These are phyloP conservation scores for Galleria mellonella DNA, from an alignment of 1,140 invertebrate genomes.

Conservation along the genomic window DNA sequence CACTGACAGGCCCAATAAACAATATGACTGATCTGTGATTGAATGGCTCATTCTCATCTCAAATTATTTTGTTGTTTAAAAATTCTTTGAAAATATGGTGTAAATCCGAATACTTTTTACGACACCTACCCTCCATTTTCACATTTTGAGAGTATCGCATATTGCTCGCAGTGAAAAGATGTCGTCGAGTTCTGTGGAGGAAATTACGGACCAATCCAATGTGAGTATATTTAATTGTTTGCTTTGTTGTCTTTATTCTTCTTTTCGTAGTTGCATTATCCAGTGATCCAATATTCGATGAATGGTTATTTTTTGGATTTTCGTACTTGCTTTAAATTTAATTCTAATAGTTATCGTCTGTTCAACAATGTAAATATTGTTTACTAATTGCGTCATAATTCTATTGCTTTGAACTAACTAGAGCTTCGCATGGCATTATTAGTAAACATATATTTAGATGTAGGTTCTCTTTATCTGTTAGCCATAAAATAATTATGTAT, in stretches of 20 bases:
- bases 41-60: too few relatives aligned
- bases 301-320: too few relatives aligned
- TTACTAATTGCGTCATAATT: constrained; percentile 6
- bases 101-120: not conserved
- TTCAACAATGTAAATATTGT: not conserved
- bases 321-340: too few relatives aligned
- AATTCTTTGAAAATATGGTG: constrained; percentile 6
- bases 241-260: constrained; percentile 1
- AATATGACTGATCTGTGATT: not conserved
- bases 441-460: too few relatives aligned
- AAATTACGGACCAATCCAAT: constrained; percentile 55
- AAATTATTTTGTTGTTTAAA: not conserved
- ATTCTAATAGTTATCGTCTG: too few relatives aligned
- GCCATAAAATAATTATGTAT: too few relatives aligned
- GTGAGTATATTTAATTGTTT: constrained; percentile 23
- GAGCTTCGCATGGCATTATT: too few relatives aligned
- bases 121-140: not conserved
- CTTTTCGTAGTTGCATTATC: too few relatives aligned
- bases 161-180: constrained; percentile 17
- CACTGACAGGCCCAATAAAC: not conserved
- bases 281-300: too few relatives aligned
- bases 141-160: not conserved
- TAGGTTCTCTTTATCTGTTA: too few relatives aligned
- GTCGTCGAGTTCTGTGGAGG: constrained; percentile 55
- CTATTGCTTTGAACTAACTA: too few relatives aligned